Evolutionary conservation across 2,888 invertebrate genomes (phyloP).

Genomic region (Xanthia togata): DNA sequence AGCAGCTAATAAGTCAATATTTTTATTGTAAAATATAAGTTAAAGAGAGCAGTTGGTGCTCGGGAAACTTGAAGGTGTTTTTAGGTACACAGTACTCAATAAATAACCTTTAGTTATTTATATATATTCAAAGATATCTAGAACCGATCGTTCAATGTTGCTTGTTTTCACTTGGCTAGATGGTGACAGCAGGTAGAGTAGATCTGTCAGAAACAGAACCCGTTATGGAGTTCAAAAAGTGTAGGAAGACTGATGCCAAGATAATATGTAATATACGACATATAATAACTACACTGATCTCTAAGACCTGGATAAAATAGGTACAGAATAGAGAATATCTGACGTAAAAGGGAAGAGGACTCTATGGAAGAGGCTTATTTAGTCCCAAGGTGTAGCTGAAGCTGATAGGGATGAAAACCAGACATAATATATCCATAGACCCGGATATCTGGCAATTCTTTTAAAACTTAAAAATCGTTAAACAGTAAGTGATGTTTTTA

Average conservation of each 20-base stretch:
- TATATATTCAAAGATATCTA: too few species aligned
- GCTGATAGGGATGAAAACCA: not conserved
- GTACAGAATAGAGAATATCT: not conserved
- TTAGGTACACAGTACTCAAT: not conserved
- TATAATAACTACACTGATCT: too few species aligned
- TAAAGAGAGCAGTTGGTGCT: not conserved
- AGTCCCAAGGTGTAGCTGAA: not conserved
- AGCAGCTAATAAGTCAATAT: constrained; percentile 5
- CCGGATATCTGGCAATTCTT: not conserved
- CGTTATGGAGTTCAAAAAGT: not conserved
- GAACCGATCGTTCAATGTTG: too few species aligned
- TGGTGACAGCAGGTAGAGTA: not conserved
- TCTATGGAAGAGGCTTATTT: not conserved
- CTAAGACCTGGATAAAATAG: not conserved
- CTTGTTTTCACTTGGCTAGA: not conserved
- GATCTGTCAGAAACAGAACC: not conserved
- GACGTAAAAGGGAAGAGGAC: not conserved
- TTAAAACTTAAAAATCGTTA: not conserved
- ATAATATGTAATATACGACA: not conserved
- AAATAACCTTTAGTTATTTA: too few species aligned
- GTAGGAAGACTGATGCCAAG: not conserved
- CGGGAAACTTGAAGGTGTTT: not conserved
- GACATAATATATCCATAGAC: too few species aligned
- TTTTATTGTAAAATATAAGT: not conserved
- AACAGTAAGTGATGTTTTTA: constrained; percentile 6